Evolutionary conservation across 2,888 invertebrate genomes (phyloP).

Genomic region (Pardosa pseudoannulata): DNA sequence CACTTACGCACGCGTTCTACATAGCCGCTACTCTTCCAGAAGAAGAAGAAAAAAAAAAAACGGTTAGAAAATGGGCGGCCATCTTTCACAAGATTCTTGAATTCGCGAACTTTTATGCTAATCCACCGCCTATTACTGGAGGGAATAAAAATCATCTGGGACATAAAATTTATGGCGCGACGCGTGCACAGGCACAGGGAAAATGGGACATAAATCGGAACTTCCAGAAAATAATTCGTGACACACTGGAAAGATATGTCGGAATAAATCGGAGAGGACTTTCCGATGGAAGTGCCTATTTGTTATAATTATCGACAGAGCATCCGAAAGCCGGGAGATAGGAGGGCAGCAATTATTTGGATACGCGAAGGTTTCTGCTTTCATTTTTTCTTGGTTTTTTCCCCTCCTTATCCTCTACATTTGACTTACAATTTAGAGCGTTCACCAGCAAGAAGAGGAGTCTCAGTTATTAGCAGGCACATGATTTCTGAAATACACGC

Average conservation of each 20-base stretch:
- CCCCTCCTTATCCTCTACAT: too few species aligned
- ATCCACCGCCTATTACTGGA: conserved; percentile 36
- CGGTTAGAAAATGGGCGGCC: not conserved
- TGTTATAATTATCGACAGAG: not conserved
- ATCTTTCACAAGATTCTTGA: not conserved
- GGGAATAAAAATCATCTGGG: conserved; percentile 20
- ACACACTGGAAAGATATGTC: not conserved
- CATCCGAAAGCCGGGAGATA: not conserved
- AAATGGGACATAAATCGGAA: conserved; percentile 62
- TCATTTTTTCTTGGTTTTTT: too few species aligned
- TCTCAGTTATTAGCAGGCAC: too few species aligned
- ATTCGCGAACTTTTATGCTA: conserved; percentile 56
- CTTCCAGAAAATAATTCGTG: conserved; percentile 8
- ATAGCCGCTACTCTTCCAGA: not conserved
- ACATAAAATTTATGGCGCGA: conserved; percentile 44
- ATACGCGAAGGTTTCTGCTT: not conserved
- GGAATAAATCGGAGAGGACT: not conserved
- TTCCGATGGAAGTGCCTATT: not conserved
- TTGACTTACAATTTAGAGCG: too few species aligned
- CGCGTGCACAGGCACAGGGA: conserved; percentile 16
- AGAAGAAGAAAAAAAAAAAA: not conserved
- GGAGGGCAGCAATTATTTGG: not conserved
- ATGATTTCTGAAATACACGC: too few species aligned
- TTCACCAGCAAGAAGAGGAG: too few species aligned
- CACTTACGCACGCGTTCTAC: not conserved